phyloP scores from a whole-genome alignment of 2,888 invertebrate genomes.

The Nudaria mundana region DNA sequence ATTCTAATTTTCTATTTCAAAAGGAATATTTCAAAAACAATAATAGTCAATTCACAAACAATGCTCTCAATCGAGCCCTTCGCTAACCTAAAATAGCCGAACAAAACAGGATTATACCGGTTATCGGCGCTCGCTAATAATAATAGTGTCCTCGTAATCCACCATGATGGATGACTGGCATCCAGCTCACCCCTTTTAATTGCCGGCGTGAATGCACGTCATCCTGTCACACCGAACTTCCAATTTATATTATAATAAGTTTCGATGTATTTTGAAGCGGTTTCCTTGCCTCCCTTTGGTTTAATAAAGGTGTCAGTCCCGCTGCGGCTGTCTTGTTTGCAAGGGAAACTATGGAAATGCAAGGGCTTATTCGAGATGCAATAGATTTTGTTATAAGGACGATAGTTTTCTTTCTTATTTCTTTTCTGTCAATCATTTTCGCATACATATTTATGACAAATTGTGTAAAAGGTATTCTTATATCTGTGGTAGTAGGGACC shows the following conservation, averaged over 20 bases:
- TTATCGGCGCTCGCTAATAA: slow-evolving; percentile 70
- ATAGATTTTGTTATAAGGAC: slow-evolving; percentile 15
- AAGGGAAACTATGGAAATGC: slow-evolving; percentile 25
- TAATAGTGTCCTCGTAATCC: slow-evolving; percentile 74
- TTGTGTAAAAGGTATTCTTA: background rate
- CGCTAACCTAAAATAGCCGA: slow-evolving; percentile 48
- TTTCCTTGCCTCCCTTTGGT: slow-evolving; percentile 30
- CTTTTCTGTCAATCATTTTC: slow-evolving; percentile 11
- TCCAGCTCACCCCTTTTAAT: slow-evolving; percentile 74
- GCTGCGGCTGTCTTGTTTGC: slow-evolving; percentile 9
- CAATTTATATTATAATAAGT: slow-evolving; percentile 80
- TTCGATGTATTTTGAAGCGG: slow-evolving; percentile 42
- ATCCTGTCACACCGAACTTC: slow-evolving; percentile 67
- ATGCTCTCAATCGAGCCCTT: slow-evolving; percentile 18
- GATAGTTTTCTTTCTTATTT: slow-evolving; percentile 10
- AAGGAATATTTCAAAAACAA: background rate
- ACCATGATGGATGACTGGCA: slow-evolving; percentile 65
- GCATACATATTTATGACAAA: slow-evolving; percentile 4
- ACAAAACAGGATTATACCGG: slow-evolving; percentile 69
- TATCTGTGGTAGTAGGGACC: too few relatives aligned
- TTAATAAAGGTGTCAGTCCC: slow-evolving; percentile 40
- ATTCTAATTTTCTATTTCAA: too few relatives aligned
- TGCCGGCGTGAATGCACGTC: slow-evolving; percentile 63
- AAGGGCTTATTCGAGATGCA: slow-evolving; percentile 24
- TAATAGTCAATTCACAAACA: slow-evolving; percentile 3